Conservation (phyloP, 2,797 vertebrate species). For the Loriculus beryllinus region DNA sequence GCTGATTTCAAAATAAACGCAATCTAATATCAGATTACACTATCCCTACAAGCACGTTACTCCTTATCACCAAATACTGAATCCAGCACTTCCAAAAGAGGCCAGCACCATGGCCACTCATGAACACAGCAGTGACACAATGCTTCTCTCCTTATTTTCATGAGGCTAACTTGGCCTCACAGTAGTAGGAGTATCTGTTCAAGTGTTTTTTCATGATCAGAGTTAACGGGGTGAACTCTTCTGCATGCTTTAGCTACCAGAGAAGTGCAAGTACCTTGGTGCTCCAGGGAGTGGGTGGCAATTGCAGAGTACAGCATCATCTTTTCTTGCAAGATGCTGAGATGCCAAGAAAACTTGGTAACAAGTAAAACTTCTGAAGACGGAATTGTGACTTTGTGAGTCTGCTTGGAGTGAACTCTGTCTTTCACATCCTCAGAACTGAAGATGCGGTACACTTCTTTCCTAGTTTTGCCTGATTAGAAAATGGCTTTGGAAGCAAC, state of each 20-base stretch:
- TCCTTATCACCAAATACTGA: not conserved
- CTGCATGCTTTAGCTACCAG: not conserved
- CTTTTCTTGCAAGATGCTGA: not conserved
- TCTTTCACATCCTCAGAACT: not conserved
- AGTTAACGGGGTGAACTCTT: not conserved
- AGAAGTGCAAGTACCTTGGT: not conserved
- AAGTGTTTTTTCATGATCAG: not conserved
- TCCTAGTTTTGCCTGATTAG: not conserved
- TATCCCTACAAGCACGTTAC: not conserved
- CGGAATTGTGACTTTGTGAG: not conserved
- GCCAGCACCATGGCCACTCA: not conserved
- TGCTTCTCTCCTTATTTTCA: not conserved
- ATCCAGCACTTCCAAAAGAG: not conserved
- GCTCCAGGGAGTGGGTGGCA: not conserved
- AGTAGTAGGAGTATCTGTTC: not conserved
- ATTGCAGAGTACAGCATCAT: not conserved
- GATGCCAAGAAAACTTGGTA: not conserved
- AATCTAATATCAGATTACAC: not conserved
- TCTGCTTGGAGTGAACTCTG: not conserved
- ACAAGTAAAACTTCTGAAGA: not conserved
- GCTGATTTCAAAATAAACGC: not conserved
- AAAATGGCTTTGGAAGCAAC: not conserved
- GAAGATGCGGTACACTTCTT: not conserved
- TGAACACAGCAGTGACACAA: not conserved
- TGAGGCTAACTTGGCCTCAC: not conserved